These are phyloP conservation scores for Ranitomeya imitator DNA, from an alignment of 2,113 vertebrate genomes.

Conservation along the genomic window DNA sequence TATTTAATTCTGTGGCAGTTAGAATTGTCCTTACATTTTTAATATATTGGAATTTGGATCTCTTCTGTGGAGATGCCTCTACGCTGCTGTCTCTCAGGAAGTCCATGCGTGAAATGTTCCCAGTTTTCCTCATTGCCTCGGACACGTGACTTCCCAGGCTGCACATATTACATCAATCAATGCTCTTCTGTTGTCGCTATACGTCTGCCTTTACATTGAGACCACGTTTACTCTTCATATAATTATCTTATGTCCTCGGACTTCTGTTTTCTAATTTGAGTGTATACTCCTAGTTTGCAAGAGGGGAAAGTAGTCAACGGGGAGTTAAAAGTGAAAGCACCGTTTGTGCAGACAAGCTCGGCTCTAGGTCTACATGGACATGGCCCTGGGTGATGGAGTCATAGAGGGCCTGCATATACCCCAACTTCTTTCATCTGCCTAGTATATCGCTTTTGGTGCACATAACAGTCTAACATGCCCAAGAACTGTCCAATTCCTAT, in stretches of 20 bases:
- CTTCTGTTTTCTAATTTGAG: not conserved
- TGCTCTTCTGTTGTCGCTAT: not conserved
- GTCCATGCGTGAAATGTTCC: not conserved
- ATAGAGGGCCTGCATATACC: no score
- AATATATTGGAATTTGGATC: not conserved
- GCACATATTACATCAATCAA: conserved; percentile 10
- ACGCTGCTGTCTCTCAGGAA: not conserved
- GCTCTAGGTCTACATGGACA: no score
- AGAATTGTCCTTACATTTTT: not conserved
- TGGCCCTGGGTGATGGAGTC: no score
- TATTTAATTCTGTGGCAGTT: not conserved
- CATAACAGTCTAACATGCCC: no score
- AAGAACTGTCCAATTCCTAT: no score
- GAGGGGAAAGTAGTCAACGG: not conserved
- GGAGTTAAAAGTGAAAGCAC: not conserved
- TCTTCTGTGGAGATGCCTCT: not conserved
- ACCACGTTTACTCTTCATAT: not conserved
- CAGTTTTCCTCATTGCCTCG: not conserved
- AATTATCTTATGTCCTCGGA: conserved; percentile 9
- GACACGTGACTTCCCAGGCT: conserved; percentile 14
- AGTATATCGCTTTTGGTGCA: no score
- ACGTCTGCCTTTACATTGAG: not conserved
- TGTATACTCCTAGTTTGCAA: not conserved
- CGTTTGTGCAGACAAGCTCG: not conserved
- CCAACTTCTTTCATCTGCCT: no score